Base-by-base conservation (phyloP, 1,140 invertebrate species). In the Heliconius eleuchia region DNA sequence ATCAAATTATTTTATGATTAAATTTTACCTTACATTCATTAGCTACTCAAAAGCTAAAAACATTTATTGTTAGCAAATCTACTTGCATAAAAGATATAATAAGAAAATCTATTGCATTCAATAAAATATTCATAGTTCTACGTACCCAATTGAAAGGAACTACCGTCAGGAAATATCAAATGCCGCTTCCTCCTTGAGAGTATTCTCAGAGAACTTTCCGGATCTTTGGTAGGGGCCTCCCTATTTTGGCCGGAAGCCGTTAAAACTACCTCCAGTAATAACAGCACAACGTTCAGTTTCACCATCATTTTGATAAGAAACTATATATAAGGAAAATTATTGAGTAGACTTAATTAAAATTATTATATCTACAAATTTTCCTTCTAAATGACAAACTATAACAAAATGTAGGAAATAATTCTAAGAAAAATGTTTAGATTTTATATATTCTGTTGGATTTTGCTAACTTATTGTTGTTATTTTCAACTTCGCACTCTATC, bases 151-250 rank as follows among this genome's bases (percentile, higher is more conserved):
- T 96, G 96, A 87, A 97, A 96, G 30, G 96, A 97, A 80, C 97
- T 97, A 73, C 97, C 97, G 90, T 97, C 97, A 3, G 97, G 97
- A 93, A 97, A 97, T 81, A 97, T 95, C 72, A 97, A 94, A 93
- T 96, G 97, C 79, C 97, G 95, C 85, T 96, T 96, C 83, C 95
- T 95, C 80, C 97, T 95, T 2, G 96, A 96, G 77, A 96, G 92
- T 78, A 95, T 84, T 84, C 86, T 88, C 30, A 74, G 78, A 73
- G 79, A 77, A 37, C 60, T 70, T 60, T 81, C 76, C 76, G 57
- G 34, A 70, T 55, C 71, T 37, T 74, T 76, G 76, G 73, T 55
- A 77, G 71, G 6, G 3, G 19, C n/a, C 74, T 60, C 71, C 7
- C n/a, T 30, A 72, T 76, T 60, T 76, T 76, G 75, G 42, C 66